A percentile compares a stretch with the other conserved stretches of the same genome.
Conservation (phyloP, 2,888 invertebrate species). For the Dioctria linearis region DNA sequence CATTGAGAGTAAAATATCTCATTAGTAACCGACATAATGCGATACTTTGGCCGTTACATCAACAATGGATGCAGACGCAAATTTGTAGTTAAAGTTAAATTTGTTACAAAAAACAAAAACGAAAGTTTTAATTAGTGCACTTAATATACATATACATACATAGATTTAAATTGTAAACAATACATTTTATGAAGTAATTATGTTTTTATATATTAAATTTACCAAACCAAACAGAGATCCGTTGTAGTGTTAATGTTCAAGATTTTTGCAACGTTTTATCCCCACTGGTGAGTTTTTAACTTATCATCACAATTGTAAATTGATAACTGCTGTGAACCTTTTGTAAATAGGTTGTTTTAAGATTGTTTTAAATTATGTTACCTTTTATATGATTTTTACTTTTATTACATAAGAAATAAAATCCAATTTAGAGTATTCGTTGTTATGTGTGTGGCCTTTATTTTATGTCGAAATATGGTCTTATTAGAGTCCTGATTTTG, state of each 20-base stretch:
- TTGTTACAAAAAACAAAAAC: constrained; percentile 30
- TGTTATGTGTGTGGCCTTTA: too few species aligned
- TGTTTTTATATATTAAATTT: constrained; percentile 22
- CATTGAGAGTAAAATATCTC: neutral
- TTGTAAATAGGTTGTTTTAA: constrained; percentile 50
- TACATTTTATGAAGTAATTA: constrained; percentile 20
- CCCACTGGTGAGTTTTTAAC: constrained; percentile 31
- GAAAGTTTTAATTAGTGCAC: constrained; percentile 33
- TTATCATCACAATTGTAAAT: constrained; percentile 24
- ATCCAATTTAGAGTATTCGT: neutral
- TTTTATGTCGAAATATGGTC: too few species aligned
- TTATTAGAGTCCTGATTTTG: too few species aligned
- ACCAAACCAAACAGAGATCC: constrained; percentile 9
- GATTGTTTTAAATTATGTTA: constrained; percentile 50
- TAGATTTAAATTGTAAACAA: neutral
- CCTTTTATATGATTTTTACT: constrained; percentile 50
- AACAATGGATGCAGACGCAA: neutral
- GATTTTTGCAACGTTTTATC: constrained; percentile 35
- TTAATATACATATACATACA: neutral
- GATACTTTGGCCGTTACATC: neutral
- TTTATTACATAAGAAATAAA: constrained; percentile 45
- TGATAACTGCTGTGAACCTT: constrained; percentile 45
- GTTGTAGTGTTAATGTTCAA: constrained; percentile 35
- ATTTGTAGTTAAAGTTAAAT: constrained; percentile 18
- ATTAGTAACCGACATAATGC: neutral